Conservation (phyloP, 2,888 invertebrate species). For the Geotrupes spiniger region DNA sequence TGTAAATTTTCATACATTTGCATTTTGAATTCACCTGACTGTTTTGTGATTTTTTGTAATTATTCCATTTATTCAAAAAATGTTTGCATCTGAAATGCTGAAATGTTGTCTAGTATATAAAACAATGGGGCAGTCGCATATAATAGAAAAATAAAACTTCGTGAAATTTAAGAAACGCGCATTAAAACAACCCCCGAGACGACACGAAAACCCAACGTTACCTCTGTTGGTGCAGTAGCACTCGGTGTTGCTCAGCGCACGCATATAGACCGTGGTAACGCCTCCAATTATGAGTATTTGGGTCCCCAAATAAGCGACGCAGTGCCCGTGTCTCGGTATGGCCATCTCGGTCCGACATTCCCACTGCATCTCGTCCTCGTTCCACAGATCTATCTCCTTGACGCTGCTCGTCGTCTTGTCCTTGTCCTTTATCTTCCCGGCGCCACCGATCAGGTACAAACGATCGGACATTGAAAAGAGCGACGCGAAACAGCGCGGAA, state of each 20-base stretch:
- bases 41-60: too few species aligned
- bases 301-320: slow-evolving; percentile 62
- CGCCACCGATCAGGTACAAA: slow-evolving; percentile 67
- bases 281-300: slow-evolving; percentile 66
- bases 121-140: too few species aligned
- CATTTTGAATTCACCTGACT: too few species aligned
- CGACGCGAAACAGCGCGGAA: slow-evolving; percentile 56
- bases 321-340: slow-evolving; percentile 65
- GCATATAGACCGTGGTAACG: slow-evolving; percentile 63
- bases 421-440: slow-evolving; percentile 56
- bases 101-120: too few species aligned
- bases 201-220: slow-evolving; percentile 15
- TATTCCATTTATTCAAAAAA: background rate
- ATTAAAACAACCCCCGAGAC: too few species aligned
- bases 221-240: slow-evolving; percentile 62
- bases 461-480: slow-evolving; percentile 57
- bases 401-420: slow-evolving; percentile 59
- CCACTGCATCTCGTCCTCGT: slow-evolving; percentile 57
- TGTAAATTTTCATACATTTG: too few species aligned
- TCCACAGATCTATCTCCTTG: slow-evolving; percentile 60
- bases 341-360: slow-evolving; percentile 59
- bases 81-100: background rate
- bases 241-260: slow-evolving; percentile 64
- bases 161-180: too few species aligned
- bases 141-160: too few species aligned